Evolutionary conservation across 2,888 invertebrate species (phyloP).

Genomic region (Polylopha cassiicola): DNA sequence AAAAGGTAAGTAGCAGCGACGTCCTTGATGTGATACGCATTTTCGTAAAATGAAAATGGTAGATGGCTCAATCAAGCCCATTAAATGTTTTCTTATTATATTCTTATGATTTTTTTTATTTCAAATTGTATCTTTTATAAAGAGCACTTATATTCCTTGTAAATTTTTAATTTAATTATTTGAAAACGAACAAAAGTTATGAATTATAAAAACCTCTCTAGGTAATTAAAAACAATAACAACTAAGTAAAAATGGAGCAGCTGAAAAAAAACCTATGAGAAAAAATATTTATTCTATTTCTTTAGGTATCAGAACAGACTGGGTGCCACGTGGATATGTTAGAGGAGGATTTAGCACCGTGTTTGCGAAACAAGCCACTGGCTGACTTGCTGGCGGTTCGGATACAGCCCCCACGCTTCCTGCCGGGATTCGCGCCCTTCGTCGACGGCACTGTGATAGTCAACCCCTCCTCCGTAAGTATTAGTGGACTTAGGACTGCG

Average conservation of each 20-base stretch:
- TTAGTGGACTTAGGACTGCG: neutral
- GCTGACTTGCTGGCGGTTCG: constrained; percentile 84
- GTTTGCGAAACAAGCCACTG: constrained; percentile 87
- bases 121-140: no score
- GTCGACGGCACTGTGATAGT: constrained; percentile 92
- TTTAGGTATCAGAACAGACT: constrained; percentile 86
- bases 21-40: no score
- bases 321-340: constrained; percentile 89
- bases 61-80: no score
- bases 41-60: no score
- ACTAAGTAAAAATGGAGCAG: no score
- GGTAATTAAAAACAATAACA: no score
- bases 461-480: constrained; percentile 78
- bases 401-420: constrained; percentile 87
- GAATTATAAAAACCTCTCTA: no score
- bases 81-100: no score
- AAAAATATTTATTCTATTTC: constrained; percentile 18
- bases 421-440: constrained; percentile 95
- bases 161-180: no score
- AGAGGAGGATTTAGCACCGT: constrained; percentile 90
- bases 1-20: constrained; percentile 78
- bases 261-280: neutral
- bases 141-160: no score
- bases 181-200: no score
- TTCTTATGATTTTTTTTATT: no score